Conservation (phyloP, 1,140 invertebrate genomes). For the Laupala kohalensis region DNA sequence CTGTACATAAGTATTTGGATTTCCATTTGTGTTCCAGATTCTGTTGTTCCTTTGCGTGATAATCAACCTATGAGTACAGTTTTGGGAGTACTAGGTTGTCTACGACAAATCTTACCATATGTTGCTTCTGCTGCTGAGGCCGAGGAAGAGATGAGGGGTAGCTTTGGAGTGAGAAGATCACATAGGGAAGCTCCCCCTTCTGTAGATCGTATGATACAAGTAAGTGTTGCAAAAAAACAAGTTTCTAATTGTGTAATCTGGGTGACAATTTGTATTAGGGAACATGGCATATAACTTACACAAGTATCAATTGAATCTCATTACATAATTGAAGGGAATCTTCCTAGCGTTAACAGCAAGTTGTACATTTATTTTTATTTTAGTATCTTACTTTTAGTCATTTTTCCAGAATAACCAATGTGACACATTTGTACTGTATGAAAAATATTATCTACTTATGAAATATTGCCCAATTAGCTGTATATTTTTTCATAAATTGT, state of each 20-base stretch:
- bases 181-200: conserved; percentile 17
- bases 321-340: no score
- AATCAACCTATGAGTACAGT: conserved; percentile 34
- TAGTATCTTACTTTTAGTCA: no score
- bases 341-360: no score
- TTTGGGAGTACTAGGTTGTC: conserved; percentile 48
- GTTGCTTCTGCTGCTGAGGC: conserved; percentile 13
- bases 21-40: conserved; percentile 28
- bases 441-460: background rate
- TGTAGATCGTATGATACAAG: conserved; percentile 20
- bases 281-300: no score
- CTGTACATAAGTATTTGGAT: no score
- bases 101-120: conserved; percentile 46
- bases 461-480: background rate
- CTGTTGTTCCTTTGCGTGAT: conserved; percentile 36
- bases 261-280: no score
- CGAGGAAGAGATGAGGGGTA: conserved; percentile 25
- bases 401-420: background rate
- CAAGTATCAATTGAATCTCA: no score
- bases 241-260: no score
- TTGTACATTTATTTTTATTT: no score
- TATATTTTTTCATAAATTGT: background rate
- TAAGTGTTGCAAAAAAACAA: no score
- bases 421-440: background rate
- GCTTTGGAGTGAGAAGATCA: conserved; percentile 24